These are phyloP conservation scores for Discoglossus pictus DNA, from an alignment of 2,797 vertebrate genomes.

Conservation along the genomic window DNA sequence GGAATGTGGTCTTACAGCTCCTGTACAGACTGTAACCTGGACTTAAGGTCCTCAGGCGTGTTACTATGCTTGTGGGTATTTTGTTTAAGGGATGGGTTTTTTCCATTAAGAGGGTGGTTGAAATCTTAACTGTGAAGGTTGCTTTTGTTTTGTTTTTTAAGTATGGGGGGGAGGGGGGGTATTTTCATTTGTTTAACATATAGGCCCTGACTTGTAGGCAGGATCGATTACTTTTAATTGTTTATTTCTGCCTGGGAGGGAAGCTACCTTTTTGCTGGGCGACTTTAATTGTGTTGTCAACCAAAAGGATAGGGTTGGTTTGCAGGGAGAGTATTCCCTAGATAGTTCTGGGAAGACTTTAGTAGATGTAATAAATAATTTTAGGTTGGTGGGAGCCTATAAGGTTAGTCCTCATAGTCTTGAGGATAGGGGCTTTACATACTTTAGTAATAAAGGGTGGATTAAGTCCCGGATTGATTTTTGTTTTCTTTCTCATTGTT, in stretches of 20 bases:
- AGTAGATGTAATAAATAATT: background rate
- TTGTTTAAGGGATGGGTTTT: background rate
- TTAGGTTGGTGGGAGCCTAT: background rate
- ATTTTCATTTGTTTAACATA: background rate
- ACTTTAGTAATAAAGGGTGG: background rate
- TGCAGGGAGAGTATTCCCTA: background rate
- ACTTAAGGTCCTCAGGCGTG: background rate
- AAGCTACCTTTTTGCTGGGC: background rate
- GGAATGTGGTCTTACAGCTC: background rate
- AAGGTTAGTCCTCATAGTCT: background rate
- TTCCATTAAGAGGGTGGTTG: background rate
- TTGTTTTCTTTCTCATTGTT: background rate
- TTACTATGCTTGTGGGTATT: background rate
- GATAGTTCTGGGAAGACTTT: background rate
- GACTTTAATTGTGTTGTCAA: background rate
- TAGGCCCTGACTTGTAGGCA: background rate
- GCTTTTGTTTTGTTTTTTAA: background rate
- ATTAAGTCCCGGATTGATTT: background rate
- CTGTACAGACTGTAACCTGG: background rate
- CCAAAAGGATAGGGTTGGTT: background rate
- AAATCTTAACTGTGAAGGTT: background rate
- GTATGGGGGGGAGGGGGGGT: background rate
- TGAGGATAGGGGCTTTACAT: background rate
- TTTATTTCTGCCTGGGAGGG: conserved; percentile 1
- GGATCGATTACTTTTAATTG: background rate